These are phyloP conservation scores for Caenorhabditis japonica DNA, from an alignment of 2,888 invertebrate species.

Conservation along the genomic window DNA sequence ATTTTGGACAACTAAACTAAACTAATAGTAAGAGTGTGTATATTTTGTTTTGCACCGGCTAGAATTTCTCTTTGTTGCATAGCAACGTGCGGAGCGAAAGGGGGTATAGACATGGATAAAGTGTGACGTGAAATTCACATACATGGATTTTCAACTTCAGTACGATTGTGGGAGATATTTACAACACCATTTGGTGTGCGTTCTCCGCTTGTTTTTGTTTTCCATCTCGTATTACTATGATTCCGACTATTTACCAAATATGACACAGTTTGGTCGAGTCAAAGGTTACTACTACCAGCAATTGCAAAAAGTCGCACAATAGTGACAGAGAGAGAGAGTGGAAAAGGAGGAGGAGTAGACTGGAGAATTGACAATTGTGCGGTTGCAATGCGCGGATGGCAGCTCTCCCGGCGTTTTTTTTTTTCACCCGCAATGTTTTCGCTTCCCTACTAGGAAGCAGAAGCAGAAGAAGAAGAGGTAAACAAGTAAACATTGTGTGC, in stretches of 20 bases:
- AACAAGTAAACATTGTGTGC: conserved; percentile 51
- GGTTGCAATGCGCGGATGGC: conserved; percentile 25
- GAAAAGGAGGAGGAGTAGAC: conserved; percentile 3
- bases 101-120: no score
- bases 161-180: no score
- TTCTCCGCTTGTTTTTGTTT: conserved; percentile 29
- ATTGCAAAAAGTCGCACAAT: conserved; percentile 8
- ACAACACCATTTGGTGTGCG: conserved; percentile 5
- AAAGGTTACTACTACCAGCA: conserved; percentile 6
- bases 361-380: conserved; percentile 32
- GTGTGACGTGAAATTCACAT: no score
- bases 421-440: conserved; percentile 12
- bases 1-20: conserved; percentile 33
- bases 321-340: conserved; percentile 6
- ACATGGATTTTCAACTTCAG: no score
- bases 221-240: conserved; percentile 17
- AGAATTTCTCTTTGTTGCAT: conserved; percentile 27
- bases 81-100: conserved; percentile 21
- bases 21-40: background rate
- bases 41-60: background rate
- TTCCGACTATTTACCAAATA: conserved; percentile 43
- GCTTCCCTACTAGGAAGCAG: no score
- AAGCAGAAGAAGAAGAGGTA: conserved; percentile 39
- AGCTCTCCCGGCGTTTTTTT: conserved; percentile 5
- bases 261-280: no score